A percentile compares a stretch with the other conserved stretches of the same genome.
These are phyloP conservation scores for Melikaiella ostensackeni DNA, from an alignment of 2,888 invertebrate genomes.

Conservation along the genomic window DNA sequence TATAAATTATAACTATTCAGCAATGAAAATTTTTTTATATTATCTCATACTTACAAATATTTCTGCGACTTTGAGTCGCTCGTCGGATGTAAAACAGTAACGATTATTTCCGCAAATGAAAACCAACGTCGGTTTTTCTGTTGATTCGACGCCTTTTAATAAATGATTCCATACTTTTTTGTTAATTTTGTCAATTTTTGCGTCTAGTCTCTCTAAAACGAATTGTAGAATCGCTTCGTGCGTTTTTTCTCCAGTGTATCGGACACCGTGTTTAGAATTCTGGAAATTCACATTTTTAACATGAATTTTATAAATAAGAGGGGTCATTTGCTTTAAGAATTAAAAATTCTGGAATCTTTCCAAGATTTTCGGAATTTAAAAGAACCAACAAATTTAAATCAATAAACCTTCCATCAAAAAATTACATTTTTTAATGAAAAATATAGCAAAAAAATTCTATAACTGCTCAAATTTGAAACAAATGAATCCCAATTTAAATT, in stretches of 20 bases:
- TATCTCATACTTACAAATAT: conserved; percentile 83
- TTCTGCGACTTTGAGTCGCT: conserved; percentile 82
- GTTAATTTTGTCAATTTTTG: conserved; percentile 62
- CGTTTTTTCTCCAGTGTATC: conserved; percentile 61
- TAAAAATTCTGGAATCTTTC: too few species aligned
- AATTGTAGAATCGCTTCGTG: conserved; percentile 62
- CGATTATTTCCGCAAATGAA: conserved; percentile 64
- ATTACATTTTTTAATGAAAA: too few species aligned
- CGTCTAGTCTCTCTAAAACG: conserved; percentile 63
- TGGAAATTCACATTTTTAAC: conserved; percentile 38
- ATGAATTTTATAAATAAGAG: background rate
- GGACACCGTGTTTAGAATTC: conserved; percentile 63
- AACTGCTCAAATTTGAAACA: too few species aligned
- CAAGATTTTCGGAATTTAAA: too few species aligned
- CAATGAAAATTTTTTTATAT: conserved; percentile 5
- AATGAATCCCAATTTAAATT: too few species aligned
- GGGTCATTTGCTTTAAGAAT: too few species aligned
- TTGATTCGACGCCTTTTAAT: conserved; percentile 54
- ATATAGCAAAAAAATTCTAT: too few species aligned
- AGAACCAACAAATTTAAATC: too few species aligned
- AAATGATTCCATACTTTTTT: conserved; percentile 59
- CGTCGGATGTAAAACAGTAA: conserved; percentile 63
- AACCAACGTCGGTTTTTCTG: conserved; percentile 61
- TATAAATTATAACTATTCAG: background rate
- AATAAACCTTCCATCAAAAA: too few species aligned